These are phyloP conservation scores for Apogon talboti DNA, from an alignment of 2,797 vertebrate genomes.

Conservation along the genomic window DNA sequence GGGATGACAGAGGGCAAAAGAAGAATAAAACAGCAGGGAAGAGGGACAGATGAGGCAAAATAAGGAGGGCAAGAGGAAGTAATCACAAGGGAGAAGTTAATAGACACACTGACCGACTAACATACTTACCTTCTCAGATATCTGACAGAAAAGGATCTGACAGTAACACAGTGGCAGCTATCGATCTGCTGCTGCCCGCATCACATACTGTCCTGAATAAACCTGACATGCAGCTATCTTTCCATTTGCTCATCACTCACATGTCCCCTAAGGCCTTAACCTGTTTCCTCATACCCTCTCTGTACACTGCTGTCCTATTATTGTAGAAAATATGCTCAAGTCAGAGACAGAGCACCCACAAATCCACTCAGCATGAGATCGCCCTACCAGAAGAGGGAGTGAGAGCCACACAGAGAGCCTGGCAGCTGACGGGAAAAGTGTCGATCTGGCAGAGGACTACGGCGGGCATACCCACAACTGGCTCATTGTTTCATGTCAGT, in stretches of 20 bases:
- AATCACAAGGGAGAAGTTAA: slow-evolving; percentile 55
- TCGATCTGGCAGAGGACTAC: slow-evolving; percentile 39
- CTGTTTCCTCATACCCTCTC: slow-evolving; percentile 14
- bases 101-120: slow-evolving; percentile 78
- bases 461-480: slow-evolving; percentile 67
- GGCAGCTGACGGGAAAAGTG: slow-evolving; percentile 17
- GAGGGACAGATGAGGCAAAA: slow-evolving; percentile 30
- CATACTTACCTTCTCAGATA: slow-evolving; percentile 70
- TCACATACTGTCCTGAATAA: slow-evolving; percentile 39
- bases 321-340: slow-evolving; percentile 7
- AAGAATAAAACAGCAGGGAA: neutral
- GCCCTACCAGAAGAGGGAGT: slow-evolving; percentile 78
- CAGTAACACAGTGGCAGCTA: slow-evolving; percentile 36
- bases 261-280: slow-evolving; percentile 12
- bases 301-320: slow-evolving; percentile 14
- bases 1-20: slow-evolving; percentile 25
- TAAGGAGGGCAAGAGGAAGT: slow-evolving; percentile 23
- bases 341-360: neutral
- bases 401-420: slow-evolving; percentile 56
- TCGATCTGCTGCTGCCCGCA: slow-evolving; percentile 59
- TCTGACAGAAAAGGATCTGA: slow-evolving; percentile 38
- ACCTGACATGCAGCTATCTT: slow-evolving; percentile 20
- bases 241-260: slow-evolving; percentile 26
- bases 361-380: slow-evolving; percentile 28
- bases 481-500: slow-evolving; percentile 77